These are phyloP conservation scores for Scaptomyza montana DNA, from an alignment of 1,140 invertebrate species.

Conservation along the genomic window DNA sequence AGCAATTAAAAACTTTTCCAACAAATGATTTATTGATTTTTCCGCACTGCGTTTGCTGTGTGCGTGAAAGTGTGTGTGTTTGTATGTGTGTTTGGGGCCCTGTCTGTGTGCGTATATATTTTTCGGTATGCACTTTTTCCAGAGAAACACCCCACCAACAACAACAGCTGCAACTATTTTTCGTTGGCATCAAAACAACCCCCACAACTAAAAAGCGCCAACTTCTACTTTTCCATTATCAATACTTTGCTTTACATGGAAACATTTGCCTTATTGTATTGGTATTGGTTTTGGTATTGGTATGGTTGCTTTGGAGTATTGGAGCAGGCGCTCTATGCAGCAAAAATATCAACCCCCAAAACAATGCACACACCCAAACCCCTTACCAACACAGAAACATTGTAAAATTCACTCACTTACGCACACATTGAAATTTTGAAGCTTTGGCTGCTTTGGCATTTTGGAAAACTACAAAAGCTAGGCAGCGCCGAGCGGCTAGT, in stretches of 20 bases:
- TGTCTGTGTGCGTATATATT: constrained; percentile 69
- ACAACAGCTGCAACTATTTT: constrained; percentile 36
- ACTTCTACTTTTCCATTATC: constrained; percentile 82
- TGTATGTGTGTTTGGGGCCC: constrained; percentile 33
- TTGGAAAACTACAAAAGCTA: constrained; percentile 67
- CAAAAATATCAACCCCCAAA: constrained; percentile 59
- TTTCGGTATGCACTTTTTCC: constrained; percentile 81
- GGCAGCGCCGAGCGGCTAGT: too few species aligned
- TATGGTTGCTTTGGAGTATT: constrained; percentile 50
- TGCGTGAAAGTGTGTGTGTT: constrained; percentile 19
- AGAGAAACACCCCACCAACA: constrained; percentile 70
- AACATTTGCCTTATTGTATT: constrained; percentile 14
- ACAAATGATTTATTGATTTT: constrained; percentile 81
- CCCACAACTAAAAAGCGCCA: constrained; percentile 80
- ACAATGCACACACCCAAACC: constrained; percentile 49
- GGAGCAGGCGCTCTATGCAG: constrained; percentile 77
- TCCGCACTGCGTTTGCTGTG: constrained; percentile 65
- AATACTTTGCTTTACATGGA: constrained; percentile 64
- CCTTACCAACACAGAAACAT: constrained; percentile 11
- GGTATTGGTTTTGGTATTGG: constrained; percentile 56
- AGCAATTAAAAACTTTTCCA: constrained; percentile 63
- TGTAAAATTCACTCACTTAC: constrained; percentile 1
- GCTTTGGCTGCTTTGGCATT: constrained; percentile 79
- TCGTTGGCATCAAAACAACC: constrained; percentile 55
- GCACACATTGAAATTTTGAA: constrained; percentile 27